Percentiles rank a stretch among this genome's conserved stretches.
phyloP scores from a whole-genome alignment of 2,797 vertebrate genomes.

The Tadarida brasiliensis region DNA sequence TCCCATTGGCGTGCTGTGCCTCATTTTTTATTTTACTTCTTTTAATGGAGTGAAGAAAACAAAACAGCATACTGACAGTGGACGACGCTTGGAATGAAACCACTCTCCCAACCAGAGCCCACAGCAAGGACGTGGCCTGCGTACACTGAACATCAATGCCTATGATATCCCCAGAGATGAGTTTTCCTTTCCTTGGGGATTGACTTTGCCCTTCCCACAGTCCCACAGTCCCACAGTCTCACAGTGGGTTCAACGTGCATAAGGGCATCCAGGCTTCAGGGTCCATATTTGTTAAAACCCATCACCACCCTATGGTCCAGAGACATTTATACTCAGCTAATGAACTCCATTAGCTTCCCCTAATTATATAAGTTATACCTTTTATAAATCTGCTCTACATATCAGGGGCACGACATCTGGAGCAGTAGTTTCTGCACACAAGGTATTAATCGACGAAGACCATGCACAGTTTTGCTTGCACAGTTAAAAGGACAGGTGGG shows the following conservation, averaged over 20 bases:
- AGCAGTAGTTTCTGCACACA: slow-evolving; percentile 89
- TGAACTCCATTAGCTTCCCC: slow-evolving; percentile 92
- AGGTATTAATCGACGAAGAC: slow-evolving; percentile 88
- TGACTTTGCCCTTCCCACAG: slow-evolving; percentile 79
- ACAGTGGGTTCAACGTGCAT: slow-evolving; percentile 87
- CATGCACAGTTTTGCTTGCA: slow-evolving; percentile 92
- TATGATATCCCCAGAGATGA: slow-evolving; percentile 78
- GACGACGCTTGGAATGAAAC: slow-evolving; percentile 80
- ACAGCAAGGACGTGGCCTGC: slow-evolving; percentile 78
- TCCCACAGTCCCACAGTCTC: slow-evolving; percentile 83
- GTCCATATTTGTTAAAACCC: slow-evolving; percentile 83
- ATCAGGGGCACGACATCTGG: slow-evolving; percentile 91
- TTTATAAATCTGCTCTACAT: slow-evolving; percentile 89
- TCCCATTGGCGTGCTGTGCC: slow-evolving; percentile 79
- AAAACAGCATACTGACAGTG: slow-evolving; percentile 58
- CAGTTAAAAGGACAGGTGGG: slow-evolving; percentile 79
- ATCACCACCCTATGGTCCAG: slow-evolving; percentile 84
- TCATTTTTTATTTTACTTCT: slow-evolving; percentile 6
- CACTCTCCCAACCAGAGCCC: slow-evolving; percentile 84
- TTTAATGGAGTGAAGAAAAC: slow-evolving; percentile 70
- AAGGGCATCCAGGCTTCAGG: slow-evolving; percentile 90
- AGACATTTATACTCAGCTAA: slow-evolving; percentile 89
- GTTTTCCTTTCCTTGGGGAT: slow-evolving; percentile 75
- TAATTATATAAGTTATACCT: slow-evolving; percentile 94
- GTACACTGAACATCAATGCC: slow-evolving; percentile 81